Conservation (phyloP, 2,888 invertebrate species). For the Prostheceraeus crozeri region DNA sequence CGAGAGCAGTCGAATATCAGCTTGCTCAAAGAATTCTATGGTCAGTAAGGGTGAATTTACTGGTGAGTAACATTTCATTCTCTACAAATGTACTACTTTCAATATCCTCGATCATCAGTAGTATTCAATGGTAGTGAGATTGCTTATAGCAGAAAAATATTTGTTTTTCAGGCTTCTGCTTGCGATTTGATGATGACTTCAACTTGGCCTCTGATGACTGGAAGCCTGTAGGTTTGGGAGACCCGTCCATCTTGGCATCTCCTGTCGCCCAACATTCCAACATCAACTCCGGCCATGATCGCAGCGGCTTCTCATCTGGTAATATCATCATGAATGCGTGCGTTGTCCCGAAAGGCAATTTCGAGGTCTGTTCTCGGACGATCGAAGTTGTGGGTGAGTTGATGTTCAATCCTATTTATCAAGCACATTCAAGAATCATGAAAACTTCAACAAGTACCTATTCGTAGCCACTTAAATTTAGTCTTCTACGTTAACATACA, state of each 20-base stretch:
- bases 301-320: conserved; percentile 60
- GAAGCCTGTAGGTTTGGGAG: no score
- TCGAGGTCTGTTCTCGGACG: conserved; percentile 88
- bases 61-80: conserved; percentile 46
- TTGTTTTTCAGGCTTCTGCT: conserved; percentile 62
- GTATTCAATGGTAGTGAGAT: no score
- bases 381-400: no score
- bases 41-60: conserved; percentile 72
- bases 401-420: no score
- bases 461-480: no score
- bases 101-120: conserved; percentile 62
- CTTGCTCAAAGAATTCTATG: conserved; percentile 87
- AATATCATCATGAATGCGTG: conserved; percentile 62
- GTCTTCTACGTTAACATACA: no score
- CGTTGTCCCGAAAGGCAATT: conserved; percentile 96
- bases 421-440: no score
- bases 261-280: no score
- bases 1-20: conserved; percentile 88
- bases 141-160: no score
- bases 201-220: conserved; percentile 91
- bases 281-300: no score
- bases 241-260: conserved; percentile 59
- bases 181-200: conserved; percentile 92
- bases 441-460: no score
- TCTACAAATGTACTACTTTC: conserved; percentile 9